Conservation (phyloP, 2,797 vertebrate species). For the Sternarchorhynchus goeldii region DNA sequence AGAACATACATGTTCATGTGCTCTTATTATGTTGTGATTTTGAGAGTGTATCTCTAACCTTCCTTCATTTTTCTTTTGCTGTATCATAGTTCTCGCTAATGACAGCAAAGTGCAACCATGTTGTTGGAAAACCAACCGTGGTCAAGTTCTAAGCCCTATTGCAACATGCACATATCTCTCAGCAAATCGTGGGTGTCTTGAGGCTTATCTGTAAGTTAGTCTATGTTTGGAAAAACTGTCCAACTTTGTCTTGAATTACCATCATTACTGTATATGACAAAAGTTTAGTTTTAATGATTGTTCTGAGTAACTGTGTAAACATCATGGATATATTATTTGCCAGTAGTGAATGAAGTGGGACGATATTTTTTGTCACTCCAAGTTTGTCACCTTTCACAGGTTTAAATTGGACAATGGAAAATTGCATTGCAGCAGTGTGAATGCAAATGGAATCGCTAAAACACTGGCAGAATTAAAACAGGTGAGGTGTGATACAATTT, state of each 20-base stretch:
- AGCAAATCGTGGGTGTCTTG: neutral
- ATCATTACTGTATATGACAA: too few relatives aligned
- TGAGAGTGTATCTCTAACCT: too few relatives aligned
- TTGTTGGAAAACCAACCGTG: neutral
- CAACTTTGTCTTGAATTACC: too few relatives aligned
- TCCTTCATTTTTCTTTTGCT: neutral
- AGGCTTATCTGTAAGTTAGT: slow-evolving; percentile 45
- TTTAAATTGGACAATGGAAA: neutral
- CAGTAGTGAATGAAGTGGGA: too few relatives aligned
- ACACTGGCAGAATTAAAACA: neutral
- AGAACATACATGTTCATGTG: neutral
- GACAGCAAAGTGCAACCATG: neutral
- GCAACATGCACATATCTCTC: neutral
- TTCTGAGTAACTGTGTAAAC: too few relatives aligned
- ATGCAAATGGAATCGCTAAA: neutral
- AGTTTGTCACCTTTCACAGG: slow-evolving; percentile 16
- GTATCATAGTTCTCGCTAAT: slow-evolving; percentile 11
- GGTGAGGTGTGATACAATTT: slow-evolving; percentile 17
- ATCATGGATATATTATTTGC: too few relatives aligned
- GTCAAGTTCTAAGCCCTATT: accelerated
- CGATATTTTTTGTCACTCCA: too few relatives aligned
- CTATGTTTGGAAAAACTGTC: too few relatives aligned
- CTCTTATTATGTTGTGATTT: neutral
- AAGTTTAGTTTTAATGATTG: too few relatives aligned
- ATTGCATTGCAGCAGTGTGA: slow-evolving; percentile 21